These are phyloP conservation scores for Pantherophis vulpinus DNA, from an alignment of 2,797 vertebrate species.

Conservation along the genomic window DNA sequence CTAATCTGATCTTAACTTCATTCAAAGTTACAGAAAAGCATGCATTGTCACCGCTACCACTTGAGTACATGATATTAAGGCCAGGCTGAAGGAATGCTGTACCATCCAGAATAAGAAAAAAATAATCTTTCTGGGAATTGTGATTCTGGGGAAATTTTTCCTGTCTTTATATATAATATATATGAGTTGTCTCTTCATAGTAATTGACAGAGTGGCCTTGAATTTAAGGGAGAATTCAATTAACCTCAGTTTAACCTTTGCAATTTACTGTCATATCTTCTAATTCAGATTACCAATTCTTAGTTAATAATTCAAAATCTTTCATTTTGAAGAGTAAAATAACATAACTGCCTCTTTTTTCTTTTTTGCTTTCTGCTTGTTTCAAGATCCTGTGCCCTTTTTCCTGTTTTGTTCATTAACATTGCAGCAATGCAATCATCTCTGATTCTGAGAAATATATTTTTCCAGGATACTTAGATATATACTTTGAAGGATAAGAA, in stretches of 20 bases:
- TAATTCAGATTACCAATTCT: neutral
- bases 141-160: neutral
- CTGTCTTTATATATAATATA: neutral
- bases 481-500: neutral
- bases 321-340: neutral
- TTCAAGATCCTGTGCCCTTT: neutral
- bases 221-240: neutral
- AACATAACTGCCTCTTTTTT: neutral
- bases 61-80: neutral
- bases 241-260: neutral
- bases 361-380: neutral
- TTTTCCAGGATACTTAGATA: neutral
- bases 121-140: neutral
- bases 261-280: neutral
- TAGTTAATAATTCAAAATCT: neutral
- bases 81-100: too few species aligned
- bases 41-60: neutral
- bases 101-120: neutral
- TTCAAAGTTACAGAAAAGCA: neutral
- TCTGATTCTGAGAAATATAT: neutral
- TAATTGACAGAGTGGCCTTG: neutral
- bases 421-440: neutral
- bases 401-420: neutral
- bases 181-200: neutral
- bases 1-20: neutral